These are phyloP conservation scores for Cheirogaleus major DNA, from an alignment of 2,797 vertebrate genomes.

Conservation along the genomic window DNA sequence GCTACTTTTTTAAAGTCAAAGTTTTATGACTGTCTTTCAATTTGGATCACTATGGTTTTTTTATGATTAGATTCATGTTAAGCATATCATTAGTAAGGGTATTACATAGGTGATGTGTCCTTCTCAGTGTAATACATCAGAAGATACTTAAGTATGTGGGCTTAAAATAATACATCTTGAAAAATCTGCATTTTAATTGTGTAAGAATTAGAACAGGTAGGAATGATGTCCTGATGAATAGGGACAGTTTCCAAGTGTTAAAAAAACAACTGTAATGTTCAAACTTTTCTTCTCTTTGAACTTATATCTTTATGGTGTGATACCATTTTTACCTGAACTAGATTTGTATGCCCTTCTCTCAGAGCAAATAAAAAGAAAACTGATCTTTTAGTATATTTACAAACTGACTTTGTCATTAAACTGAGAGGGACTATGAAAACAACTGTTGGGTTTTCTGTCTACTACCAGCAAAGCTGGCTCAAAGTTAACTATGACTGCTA, in stretches of 20 bases:
- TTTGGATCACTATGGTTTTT: neutral
- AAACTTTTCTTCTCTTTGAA: neutral
- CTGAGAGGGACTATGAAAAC: neutral
- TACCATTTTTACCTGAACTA: slow-evolving; percentile 7
- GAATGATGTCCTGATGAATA: neutral
- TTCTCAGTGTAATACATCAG: neutral
- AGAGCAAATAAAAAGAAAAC: slow-evolving; percentile 20
- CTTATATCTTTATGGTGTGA: neutral
- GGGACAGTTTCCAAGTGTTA: slow-evolving; percentile 20
- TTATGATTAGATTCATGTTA: slow-evolving; percentile 4
- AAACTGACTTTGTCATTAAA: slow-evolving; percentile 34
- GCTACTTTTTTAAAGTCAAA: neutral
- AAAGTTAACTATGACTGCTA: neutral
- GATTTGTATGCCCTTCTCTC: neutral
- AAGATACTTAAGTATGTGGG: neutral
- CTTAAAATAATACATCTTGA: neutral
- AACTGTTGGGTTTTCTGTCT: neutral
- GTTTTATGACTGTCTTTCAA: neutral
- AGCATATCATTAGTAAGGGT: neutral
- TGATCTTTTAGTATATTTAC: neutral
- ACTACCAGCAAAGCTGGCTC: neutral
- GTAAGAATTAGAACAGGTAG: neutral
- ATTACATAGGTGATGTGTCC: neutral
- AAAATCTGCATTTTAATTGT: neutral
- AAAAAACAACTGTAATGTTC: neutral